Percentiles rank a stretch among this genome's conserved stretches.
Evolutionary conservation across 1,140 invertebrate species (phyloP).

Genomic region (Chlorops oryzae): DNA sequence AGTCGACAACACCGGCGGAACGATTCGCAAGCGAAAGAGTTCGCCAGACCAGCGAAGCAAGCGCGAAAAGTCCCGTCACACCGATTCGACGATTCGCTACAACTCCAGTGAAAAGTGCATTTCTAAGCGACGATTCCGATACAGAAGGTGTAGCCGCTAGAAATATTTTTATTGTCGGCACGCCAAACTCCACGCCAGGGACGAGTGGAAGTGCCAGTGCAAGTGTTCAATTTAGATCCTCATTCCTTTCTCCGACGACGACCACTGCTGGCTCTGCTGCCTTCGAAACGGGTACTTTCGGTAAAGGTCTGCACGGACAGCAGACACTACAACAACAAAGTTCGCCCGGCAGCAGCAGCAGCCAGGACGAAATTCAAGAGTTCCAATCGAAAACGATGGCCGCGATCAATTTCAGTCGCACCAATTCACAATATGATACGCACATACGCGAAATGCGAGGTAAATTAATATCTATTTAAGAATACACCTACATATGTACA

Average conservation of each 20-base stretch:
- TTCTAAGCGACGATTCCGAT: conserved; percentile 39
- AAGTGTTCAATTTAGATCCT: conserved; percentile 12
- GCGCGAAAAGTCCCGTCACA: background rate
- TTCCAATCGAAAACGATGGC: conserved; percentile 47
- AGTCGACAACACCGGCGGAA: too few relatives aligned
- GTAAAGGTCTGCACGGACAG: conserved; percentile 43
- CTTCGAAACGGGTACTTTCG: conserved; percentile 47
- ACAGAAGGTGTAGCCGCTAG: conserved; percentile 40
- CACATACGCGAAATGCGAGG: conserved; percentile 81
- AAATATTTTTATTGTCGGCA: conserved; percentile 38
- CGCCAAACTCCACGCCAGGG: conserved; percentile 14
- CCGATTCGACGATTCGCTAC: too few relatives aligned
- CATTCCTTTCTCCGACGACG: conserved; percentile 16
- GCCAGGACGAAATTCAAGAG: conserved; percentile 52
- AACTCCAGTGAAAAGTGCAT: background rate
- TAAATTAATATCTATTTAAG: conserved; percentile 41
- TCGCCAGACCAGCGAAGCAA: too few relatives aligned
- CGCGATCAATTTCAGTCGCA: conserved; percentile 59
- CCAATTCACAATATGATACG: conserved; percentile 75
- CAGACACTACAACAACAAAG: conserved; percentile 39
- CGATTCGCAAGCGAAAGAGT: too few relatives aligned
- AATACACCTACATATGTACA: too few relatives aligned
- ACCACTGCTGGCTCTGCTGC: conserved; percentile 49
- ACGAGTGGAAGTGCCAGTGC: conserved; percentile 14
- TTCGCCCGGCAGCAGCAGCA: conserved; percentile 46